Conservation (phyloP, 2,888 invertebrate genomes). For the Pseudanteris insignis region DNA sequence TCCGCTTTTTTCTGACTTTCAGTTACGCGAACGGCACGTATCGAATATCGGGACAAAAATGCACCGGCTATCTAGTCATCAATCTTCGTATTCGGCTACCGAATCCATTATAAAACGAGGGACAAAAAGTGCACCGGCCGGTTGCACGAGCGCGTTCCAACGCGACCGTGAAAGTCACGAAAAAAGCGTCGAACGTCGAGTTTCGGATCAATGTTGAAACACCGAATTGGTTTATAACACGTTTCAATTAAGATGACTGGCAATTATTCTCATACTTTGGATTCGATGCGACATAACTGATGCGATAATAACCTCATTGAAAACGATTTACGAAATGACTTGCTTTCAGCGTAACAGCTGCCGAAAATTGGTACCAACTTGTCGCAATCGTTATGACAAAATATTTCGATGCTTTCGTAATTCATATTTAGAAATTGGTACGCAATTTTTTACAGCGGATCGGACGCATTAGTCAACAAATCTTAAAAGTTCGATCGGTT, state of each 20-base stretch:
- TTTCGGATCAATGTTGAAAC: conserved; percentile 31
- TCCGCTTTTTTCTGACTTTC: conserved; percentile 22
- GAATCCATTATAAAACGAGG: conserved; percentile 33
- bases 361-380: neutral
- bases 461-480: too few relatives aligned
- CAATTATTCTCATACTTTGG: too few relatives aligned
- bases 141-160: conserved; percentile 24
- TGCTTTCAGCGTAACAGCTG: conserved; percentile 2
- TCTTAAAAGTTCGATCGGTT: too few relatives aligned
- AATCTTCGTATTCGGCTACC: conserved; percentile 35
- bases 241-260: too few relatives aligned
- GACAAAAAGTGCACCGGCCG: conserved; percentile 27
- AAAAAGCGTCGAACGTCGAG: conserved; percentile 36
- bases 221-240: conserved; percentile 27
- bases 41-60: conserved; percentile 41
- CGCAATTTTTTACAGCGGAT: too few relatives aligned
- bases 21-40: conserved; percentile 33
- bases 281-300: conserved; percentile 3
- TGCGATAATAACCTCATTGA: conserved; percentile 17
- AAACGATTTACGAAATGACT: conserved; percentile 14
- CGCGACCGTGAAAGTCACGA: conserved; percentile 37
- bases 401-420: neutral
- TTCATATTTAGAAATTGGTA: too few relatives aligned
- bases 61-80: conserved; percentile 31
- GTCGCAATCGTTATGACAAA: neutral